These are phyloP conservation scores for Thripadectes ignobilis DNA, from an alignment of 2,797 vertebrate genomes.

Conservation along the genomic window DNA sequence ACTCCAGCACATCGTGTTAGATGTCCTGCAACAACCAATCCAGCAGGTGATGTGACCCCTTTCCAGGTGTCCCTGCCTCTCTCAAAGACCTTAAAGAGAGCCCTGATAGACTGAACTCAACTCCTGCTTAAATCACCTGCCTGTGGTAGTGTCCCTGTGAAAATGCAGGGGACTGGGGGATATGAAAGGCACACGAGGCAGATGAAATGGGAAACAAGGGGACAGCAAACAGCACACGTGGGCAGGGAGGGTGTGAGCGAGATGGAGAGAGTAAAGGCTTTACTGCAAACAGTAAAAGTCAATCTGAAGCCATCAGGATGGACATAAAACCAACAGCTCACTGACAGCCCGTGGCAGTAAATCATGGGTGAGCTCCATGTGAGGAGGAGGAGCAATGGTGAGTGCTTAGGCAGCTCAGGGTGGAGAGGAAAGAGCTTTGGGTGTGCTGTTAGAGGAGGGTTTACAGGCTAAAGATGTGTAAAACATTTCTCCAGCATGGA, in stretches of 20 bases:
- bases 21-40: conserved; percentile 2
- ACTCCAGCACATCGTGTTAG: not conserved
- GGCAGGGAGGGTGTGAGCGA: not conserved
- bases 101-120: conserved; percentile 50
- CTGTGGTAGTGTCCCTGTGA: conserved; percentile 9
- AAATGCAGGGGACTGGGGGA: conserved; percentile 30
- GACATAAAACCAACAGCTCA: conserved; percentile 11
- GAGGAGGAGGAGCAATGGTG: not conserved
- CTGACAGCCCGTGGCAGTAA: not conserved
- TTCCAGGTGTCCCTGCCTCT: conserved; percentile 36
- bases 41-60: conserved; percentile 18
- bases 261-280: conserved; percentile 35
- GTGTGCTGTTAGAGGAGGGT: not conserved
- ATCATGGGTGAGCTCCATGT: not conserved
- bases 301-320: not conserved
- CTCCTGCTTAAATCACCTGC: conserved; percentile 28
- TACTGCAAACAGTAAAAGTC: conserved; percentile 5
- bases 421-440: not conserved
- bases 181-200: not conserved
- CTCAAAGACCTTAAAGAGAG: conserved; percentile 51
- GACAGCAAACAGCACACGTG: not conserved
- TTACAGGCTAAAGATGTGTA: accelerated
- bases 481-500: not conserved
- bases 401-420: not conserved
- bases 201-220: conserved; percentile 40